Evolutionary conservation across 1,140 invertebrate species (phyloP).

Genomic region (Archivesica marissinica): DNA sequence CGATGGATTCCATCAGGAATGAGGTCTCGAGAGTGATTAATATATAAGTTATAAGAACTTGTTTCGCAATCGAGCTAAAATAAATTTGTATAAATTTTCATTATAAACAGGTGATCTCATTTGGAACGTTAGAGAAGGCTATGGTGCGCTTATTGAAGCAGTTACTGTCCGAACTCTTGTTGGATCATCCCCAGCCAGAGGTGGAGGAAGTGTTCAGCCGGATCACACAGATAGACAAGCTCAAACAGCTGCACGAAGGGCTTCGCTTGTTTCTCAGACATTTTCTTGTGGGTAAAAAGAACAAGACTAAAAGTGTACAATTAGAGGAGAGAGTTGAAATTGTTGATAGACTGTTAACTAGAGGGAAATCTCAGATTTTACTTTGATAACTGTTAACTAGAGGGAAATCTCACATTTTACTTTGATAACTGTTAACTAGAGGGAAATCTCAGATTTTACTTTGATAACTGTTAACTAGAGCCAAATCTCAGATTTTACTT

Average conservation of each 20-base stretch:
- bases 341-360: slow-evolving; percentile 34
- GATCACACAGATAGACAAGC: slow-evolving; percentile 87
- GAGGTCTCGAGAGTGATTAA: too few relatives aligned
- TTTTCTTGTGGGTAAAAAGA: slow-evolving; percentile 88
- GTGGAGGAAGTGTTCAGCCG: slow-evolving; percentile 88
- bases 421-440: too few relatives aligned
- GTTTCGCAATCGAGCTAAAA: too few relatives aligned
- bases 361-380: slow-evolving; percentile 26
- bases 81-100: too few relatives aligned
- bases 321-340: slow-evolving; percentile 42
- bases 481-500: too few relatives aligned
- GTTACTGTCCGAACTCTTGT: slow-evolving; percentile 89
- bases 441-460: too few relatives aligned
- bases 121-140: slow-evolving; percentile 90
- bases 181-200: slow-evolving; percentile 86
- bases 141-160: slow-evolving; percentile 89
- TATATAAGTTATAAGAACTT: too few relatives aligned
- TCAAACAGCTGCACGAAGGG: slow-evolving; percentile 90
- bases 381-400: too few relatives aligned
- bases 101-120: slow-evolving; percentile 92
- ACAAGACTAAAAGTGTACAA: slow-evolving; percentile 42
- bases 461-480: background rate
- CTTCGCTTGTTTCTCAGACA: slow-evolving; percentile 91
- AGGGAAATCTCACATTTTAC: too few relatives aligned
- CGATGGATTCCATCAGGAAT: too few relatives aligned